These are phyloP conservation scores for Sylvicola cinctus DNA, from an alignment of 2,888 invertebrate genomes.

Conservation along the genomic window DNA sequence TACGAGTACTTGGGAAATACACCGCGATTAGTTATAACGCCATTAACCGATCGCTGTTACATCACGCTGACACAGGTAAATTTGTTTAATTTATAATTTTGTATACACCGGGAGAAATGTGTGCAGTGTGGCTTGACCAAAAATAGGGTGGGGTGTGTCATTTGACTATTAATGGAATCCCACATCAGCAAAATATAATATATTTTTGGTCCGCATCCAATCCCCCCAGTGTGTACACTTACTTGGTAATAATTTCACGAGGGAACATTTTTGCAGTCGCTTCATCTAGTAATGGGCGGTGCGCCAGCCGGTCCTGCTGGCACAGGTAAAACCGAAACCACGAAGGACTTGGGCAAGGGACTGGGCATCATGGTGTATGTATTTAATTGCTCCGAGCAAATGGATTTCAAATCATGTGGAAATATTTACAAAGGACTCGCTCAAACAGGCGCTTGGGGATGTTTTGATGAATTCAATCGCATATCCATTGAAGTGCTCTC, in stretches of 20 bases:
- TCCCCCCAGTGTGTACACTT: too few species aligned
- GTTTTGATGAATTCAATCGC: conserved; percentile 94
- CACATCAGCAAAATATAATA: too few species aligned
- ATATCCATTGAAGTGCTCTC: conserved; percentile 94
- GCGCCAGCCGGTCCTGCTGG: conserved; percentile 93
- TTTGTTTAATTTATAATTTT: conserved; percentile 1
- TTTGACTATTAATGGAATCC: too few species aligned
- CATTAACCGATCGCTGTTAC: conserved; percentile 87
- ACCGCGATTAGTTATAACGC: conserved; percentile 83
- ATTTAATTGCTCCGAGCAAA: conserved; percentile 93
- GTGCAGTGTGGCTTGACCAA: too few species aligned
- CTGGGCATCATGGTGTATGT: conserved; percentile 94
- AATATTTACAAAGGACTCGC: conserved; percentile 88
- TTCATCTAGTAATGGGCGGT: conserved; percentile 88
- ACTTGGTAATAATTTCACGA: too few species aligned
- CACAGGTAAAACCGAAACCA: conserved; percentile 94
- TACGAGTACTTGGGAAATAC: conserved; percentile 92
- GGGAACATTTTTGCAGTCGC: conserved; percentile 44
- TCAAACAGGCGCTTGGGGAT: conserved; percentile 94
- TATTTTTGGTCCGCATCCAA: too few species aligned
- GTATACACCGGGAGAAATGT: neutral
- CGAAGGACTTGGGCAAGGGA: conserved; percentile 91
- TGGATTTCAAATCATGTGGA: conserved; percentile 93
- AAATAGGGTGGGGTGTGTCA: too few species aligned
- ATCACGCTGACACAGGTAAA: conserved; percentile 74